Conservation (phyloP, 2,797 vertebrate genomes). For the Philypnodon macrostomus region DNA sequence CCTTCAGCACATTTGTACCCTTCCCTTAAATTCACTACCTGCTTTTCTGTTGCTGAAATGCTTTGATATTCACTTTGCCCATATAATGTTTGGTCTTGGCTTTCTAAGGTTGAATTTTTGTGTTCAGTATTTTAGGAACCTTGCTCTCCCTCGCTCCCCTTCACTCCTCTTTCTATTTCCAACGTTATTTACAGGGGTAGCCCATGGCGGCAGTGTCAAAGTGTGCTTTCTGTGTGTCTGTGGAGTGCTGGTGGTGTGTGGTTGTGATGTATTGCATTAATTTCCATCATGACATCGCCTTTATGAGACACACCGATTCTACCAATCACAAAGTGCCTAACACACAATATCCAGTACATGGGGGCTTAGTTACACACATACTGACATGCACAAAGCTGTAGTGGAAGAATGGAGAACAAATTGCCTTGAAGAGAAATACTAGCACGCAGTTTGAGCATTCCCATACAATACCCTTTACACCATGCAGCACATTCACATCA, state of each 20-base stretch:
- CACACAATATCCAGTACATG: constrained; percentile 27
- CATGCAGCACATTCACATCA: background rate
- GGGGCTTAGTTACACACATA: constrained; percentile 14
- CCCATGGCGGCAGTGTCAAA: constrained; percentile 29
- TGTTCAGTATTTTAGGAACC: constrained; percentile 27
- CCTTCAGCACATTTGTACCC: constrained; percentile 10
- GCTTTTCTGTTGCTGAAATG: background rate
- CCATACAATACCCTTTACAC: constrained; percentile 14
- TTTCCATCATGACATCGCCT: constrained; percentile 80
- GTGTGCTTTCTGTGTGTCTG: constrained; percentile 27
- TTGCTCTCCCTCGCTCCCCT: constrained; percentile 19
- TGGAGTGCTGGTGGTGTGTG: constrained; percentile 28
- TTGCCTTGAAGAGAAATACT: constrained; percentile 60
- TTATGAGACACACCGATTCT: constrained; percentile 70
- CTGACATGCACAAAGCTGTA: constrained; percentile 17
- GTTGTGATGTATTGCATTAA: constrained; percentile 83
- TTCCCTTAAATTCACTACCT: background rate
- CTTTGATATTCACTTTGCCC: constrained; percentile 3
- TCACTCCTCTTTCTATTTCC: constrained; percentile 34
- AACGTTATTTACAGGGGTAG: constrained; percentile 61
- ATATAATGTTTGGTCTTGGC: constrained; percentile 24
- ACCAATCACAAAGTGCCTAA: constrained; percentile 61
- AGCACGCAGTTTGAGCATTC: constrained; percentile 50
- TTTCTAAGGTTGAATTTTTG: constrained; percentile 29
- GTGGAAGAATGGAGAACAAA: constrained; percentile 67